phyloP scores from a whole-genome alignment of 2,888 invertebrate genomes.

The Mylabris sibirica region DNA sequence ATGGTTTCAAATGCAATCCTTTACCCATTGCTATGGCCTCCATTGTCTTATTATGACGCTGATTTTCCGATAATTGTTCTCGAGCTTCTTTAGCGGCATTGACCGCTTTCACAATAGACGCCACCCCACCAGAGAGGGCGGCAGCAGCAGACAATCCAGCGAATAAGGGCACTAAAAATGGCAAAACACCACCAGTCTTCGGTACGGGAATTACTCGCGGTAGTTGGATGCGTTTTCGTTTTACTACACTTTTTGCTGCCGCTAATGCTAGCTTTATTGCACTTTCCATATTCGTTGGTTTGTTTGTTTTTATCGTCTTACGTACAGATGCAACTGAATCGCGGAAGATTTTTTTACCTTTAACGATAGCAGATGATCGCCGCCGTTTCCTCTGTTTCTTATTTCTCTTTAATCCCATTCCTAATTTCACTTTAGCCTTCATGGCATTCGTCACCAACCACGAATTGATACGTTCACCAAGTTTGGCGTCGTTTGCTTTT shows the following conservation, averaged over 20 bases:
- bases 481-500: slow-evolving; percentile 42
- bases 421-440: slow-evolving; percentile 49
- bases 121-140: slow-evolving; percentile 52
- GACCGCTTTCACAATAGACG: slow-evolving; percentile 53
- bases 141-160: slow-evolving; percentile 54
- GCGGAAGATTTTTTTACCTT: slow-evolving; percentile 1
- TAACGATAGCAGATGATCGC: background rate
- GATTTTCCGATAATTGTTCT: slow-evolving; percentile 48
- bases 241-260: slow-evolving; percentile 25
- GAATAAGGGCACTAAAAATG: slow-evolving; percentile 51
- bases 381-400: background rate
- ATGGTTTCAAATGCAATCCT: slow-evolving; percentile 50
- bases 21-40: slow-evolving; percentile 53
- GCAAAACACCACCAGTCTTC: slow-evolving; percentile 50
- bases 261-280: slow-evolving; percentile 37
- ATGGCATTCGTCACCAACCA: slow-evolving; percentile 47
- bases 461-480: slow-evolving; percentile 50
- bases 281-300: slow-evolving; percentile 22
- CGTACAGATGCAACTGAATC: slow-evolving; percentile 13
- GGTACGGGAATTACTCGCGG: slow-evolving; percentile 48
- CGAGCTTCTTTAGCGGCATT: slow-evolving; percentile 50
- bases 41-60: slow-evolving; percentile 54
- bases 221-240: slow-evolving; percentile 23
- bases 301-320: slow-evolving; percentile 23
- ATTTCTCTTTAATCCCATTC: slow-evolving; percentile 41